Base-by-base conservation (phyloP, 1,140 invertebrate species). In the Odontomachus brunneus region DNA sequence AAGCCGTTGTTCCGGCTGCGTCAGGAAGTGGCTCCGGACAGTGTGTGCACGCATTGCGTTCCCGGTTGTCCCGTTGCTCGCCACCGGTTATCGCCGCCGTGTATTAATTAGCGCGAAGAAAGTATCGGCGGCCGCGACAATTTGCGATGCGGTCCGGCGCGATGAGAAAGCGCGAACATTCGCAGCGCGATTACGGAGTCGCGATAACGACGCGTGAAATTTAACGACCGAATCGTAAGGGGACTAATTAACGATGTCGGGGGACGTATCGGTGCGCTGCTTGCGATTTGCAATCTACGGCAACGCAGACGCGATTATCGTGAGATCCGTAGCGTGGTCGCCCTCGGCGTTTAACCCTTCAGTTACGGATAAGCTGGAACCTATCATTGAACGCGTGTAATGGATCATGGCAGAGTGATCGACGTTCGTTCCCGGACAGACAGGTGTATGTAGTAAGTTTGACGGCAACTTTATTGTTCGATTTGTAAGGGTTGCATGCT, bases 161-260 rank as follows among this genome's bases (percentile, higher is more conserved):
- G 48, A 19, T 78, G 62, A 78, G 74, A 78, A 78, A 17, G 12
- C 51, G 75, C 22, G 14, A 19, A 55, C 17, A 29, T 44, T 49
- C 33, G 33, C 29, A 33, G 60, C 44, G 73, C 38, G 49, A n/a
- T 29, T 55, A 67, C 67, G 44, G 49, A 69, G 51, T 15, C 19
- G 63, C 29, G 22, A 80, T 80, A 71, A 71, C 33, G 33, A 48
- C 33, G 65, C 22, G 2, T 51, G 29, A 33, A 71, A 71, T 71
- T 80, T 71, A 80, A 71, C 69, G 75, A 48, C n/a, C 75, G 22
- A 29, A 80, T 71, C 38, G 75, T 59, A 80, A 59, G 17, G 3
- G 33, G 75, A 17, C 24, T 80, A 80, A 80, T 80, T 80, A 48
- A 78, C 65, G 65, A 80, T 19, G 26, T 26, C 63, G 12, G 26